Conservation (phyloP, 2,888 invertebrate species). For the Dynastes grantii region DNA sequence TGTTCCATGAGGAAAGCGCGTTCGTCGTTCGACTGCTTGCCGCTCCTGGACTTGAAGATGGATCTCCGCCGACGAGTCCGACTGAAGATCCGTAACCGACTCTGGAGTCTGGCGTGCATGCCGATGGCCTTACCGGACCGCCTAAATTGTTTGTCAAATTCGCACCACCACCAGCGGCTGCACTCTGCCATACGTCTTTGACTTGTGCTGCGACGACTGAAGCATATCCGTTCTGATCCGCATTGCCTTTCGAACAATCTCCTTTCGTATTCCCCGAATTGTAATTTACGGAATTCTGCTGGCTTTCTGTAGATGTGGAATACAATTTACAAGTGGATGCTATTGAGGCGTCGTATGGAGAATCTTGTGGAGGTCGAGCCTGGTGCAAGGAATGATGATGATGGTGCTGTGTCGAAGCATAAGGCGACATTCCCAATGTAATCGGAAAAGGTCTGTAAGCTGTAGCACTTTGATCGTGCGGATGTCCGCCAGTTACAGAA, state of each 20-base stretch:
- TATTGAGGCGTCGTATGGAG: constrained; percentile 92
- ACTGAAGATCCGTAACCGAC: constrained; percentile 80
- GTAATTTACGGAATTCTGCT: constrained; percentile 75
- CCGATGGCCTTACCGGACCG: constrained; percentile 85
- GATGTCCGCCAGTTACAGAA: constrained; percentile 75
- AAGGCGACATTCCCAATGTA: constrained; percentile 89
- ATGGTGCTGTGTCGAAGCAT: constrained; percentile 79
- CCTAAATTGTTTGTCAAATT: constrained; percentile 77
- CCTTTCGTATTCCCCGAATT: constrained; percentile 77
- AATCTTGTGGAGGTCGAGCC: constrained; percentile 88
- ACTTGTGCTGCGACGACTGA: constrained; percentile 80
- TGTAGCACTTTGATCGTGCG: constrained; percentile 82
- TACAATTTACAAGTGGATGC: constrained; percentile 88
- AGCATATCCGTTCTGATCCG: constrained; percentile 78
- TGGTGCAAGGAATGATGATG: constrained; percentile 85
- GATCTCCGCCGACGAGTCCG: constrained; percentile 84
- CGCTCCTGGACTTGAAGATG: constrained; percentile 83
- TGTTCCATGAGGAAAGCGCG: constrained; percentile 86
- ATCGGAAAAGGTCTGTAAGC: constrained; percentile 90
- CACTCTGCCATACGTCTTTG: constrained; percentile 81
- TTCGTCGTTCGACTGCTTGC: constrained; percentile 73
- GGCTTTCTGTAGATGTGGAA: constrained; percentile 76
- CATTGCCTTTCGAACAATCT: constrained; percentile 82
- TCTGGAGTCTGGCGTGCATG: constrained; percentile 91
- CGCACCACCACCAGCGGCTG: constrained; percentile 76